A percentile compares a stretch with the other conserved stretches of the same genome.
Evolutionary conservation across 1,140 invertebrate species (phyloP).

Genomic region (Aricia agestis): DNA sequence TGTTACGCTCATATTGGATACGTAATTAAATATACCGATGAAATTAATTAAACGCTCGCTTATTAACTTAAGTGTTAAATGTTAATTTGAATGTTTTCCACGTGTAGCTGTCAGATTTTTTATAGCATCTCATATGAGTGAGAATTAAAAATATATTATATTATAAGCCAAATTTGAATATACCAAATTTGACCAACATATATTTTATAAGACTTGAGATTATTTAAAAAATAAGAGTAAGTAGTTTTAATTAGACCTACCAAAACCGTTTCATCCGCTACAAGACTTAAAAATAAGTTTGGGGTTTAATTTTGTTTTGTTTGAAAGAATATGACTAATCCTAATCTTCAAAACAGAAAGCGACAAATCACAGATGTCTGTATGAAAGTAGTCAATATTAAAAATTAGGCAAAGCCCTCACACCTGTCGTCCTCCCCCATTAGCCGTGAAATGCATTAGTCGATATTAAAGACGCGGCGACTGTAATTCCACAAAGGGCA

Average conservation of each 20-base stretch:
- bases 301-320: background rate
- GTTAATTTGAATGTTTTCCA: background rate
- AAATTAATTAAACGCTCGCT: background rate
- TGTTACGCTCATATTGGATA: background rate
- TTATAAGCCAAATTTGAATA: too few species aligned
- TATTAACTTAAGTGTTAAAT: too few species aligned
- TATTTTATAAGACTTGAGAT: too few species aligned
- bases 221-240: too few species aligned
- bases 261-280: too few species aligned
- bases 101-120: too few species aligned
- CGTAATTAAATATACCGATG: background rate
- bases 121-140: too few species aligned
- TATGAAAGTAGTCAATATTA: constrained; percentile 6
- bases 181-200: too few species aligned
- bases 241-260: too few species aligned
- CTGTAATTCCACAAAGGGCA: constrained; percentile 75
- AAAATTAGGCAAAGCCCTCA: constrained; percentile 33
- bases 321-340: background rate
- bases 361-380: background rate
- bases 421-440: constrained; percentile 69
- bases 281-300: too few species aligned
- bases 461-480: constrained; percentile 72
- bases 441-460: constrained; percentile 72
- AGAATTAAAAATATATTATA: too few species aligned
- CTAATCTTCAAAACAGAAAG: background rate